phyloP scores from a whole-genome alignment of 2,113 vertebrate species.

The Sylvilagus bachmani region DNA sequence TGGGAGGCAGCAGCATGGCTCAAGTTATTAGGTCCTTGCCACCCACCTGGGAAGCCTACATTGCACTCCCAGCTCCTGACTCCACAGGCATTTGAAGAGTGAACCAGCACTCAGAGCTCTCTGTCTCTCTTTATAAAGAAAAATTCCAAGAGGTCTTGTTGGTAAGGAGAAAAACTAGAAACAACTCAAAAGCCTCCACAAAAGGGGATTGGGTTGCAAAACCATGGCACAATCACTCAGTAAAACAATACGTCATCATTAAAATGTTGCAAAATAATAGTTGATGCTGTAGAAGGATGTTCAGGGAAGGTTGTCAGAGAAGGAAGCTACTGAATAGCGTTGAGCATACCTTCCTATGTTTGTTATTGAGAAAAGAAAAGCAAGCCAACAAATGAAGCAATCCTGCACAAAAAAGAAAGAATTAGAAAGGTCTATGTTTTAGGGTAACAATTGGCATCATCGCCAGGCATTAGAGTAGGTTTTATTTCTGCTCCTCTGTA shows the following conservation, averaged over 20 bases:
- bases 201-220: neutral
- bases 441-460: neutral
- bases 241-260: neutral
- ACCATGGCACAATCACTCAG: neutral
- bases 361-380: constrained; percentile 39
- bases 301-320: neutral
- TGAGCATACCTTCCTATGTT: neutral
- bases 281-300: neutral
- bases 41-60: too few species aligned
- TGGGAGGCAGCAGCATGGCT: too few species aligned
- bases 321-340: constrained; percentile 14
- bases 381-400: neutral
- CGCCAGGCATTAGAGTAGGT: neutral
- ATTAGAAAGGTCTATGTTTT: neutral
- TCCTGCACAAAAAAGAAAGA: neutral
- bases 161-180: neutral
- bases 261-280: neutral
- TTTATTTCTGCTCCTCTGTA: neutral
- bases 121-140: too few species aligned
- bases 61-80: too few species aligned
- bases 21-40: too few species aligned
- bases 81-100: too few species aligned
- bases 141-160: neutral
- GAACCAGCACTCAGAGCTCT: too few species aligned
- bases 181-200: neutral